phyloP scores from a whole-genome alignment of 2,888 invertebrate species.

The Epicampocera succincta region DNA sequence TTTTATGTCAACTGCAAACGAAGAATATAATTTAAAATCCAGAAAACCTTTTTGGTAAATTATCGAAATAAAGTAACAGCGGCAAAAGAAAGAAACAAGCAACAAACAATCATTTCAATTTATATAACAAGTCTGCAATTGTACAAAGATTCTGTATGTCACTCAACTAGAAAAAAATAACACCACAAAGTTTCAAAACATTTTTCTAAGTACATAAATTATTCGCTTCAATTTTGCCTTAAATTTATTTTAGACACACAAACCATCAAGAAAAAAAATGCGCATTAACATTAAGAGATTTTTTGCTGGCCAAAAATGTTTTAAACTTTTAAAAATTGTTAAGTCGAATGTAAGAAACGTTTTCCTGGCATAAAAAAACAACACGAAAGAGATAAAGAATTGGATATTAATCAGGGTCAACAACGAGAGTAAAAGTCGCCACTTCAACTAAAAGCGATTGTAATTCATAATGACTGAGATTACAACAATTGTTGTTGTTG shows the following conservation, averaged over 20 bases:
- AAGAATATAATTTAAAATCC: not conserved
- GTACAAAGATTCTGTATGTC: too few relatives aligned
- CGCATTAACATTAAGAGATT: not conserved
- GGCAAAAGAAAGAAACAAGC: not conserved
- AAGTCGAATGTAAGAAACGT: not conserved
- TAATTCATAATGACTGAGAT: too few relatives aligned
- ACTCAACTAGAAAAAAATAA: not conserved
- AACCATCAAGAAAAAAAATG: conserved; percentile 2
- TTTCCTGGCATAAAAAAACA: too few relatives aligned
- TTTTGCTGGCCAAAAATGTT: not conserved
- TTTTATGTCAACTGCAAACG: conserved; percentile 27
- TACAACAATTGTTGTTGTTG: too few relatives aligned
- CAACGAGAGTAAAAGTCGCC: too few relatives aligned
- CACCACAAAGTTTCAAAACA: not conserved
- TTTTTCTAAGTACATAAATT: conserved; percentile 3
- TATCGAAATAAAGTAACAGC: not conserved
- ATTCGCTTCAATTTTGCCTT: not conserved
- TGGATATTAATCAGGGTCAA: too few relatives aligned
- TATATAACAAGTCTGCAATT: too few relatives aligned
- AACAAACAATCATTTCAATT: not conserved
- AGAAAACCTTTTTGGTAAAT: too few relatives aligned
- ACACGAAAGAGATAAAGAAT: too few relatives aligned
- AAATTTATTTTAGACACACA: not conserved
- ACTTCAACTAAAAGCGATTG: too few relatives aligned
- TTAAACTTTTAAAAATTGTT: not conserved